Evolutionary conservation across 2,797 vertebrate genomes (phyloP).

Genomic region (Coluber constrictor): DNA sequence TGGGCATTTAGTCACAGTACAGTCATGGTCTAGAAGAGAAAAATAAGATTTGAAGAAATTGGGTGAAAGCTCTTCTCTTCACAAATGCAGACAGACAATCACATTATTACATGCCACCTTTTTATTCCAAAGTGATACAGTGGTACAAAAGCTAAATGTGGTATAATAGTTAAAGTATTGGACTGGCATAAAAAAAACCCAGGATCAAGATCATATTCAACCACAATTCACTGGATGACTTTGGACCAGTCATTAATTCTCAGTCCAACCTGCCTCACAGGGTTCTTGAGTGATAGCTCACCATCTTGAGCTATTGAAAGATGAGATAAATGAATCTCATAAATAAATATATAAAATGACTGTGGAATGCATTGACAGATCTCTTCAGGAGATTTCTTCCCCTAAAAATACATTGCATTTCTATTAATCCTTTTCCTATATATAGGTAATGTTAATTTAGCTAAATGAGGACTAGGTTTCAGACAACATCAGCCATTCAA

Average conservation of each 20-base stretch:
- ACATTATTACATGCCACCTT: not conserved
- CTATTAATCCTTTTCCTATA: not conserved
- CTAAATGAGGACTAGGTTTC: not conserved
- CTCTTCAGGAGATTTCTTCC: not conserved
- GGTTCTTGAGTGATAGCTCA: not conserved
- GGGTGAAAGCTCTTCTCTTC: not conserved
- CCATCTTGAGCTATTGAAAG: not conserved
- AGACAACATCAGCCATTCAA: not conserved
- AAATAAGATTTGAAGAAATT: not conserved
- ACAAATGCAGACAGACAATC: not conserved
- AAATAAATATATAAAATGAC: not conserved
- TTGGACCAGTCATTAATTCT: not conserved
- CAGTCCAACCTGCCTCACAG: not conserved
- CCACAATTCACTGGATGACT: not conserved
- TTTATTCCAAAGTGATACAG: not conserved
- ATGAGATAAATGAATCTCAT: not conserved
- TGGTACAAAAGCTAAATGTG: not conserved
- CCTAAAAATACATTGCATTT: not conserved
- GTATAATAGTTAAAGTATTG: not conserved
- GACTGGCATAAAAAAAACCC: not conserved
- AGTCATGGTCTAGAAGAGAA: not conserved
- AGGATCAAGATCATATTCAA: not conserved
- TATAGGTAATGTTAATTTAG: not conserved
- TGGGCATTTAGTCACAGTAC: not conserved
- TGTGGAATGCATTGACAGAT: not conserved